Percentiles rank a stretch among this genome's conserved stretches.
phyloP scores from a whole-genome alignment of 2,888 invertebrate genomes.

The Chloroclystis v-ata region DNA sequence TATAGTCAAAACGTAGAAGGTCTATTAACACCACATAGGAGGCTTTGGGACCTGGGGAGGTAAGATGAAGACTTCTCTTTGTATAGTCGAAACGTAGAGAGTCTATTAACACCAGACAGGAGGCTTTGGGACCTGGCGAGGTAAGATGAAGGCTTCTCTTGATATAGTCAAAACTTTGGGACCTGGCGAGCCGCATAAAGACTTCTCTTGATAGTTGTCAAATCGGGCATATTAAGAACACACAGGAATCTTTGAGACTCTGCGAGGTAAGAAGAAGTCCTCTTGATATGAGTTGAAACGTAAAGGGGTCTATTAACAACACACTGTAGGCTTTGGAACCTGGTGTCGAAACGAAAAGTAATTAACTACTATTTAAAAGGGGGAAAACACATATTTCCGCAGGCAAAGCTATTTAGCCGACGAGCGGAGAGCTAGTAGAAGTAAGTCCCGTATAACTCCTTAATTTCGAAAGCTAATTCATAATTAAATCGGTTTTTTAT shows the following conservation, averaged over 20 bases:
- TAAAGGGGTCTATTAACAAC: conserved; percentile 16
- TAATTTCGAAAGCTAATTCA: no score
- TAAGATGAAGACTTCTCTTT: conserved; percentile 22
- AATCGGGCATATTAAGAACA: no score
- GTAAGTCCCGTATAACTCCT: no score
- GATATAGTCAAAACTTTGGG: conserved; percentile 31
- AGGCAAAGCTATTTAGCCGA: no score
- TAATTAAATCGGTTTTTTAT: no score
- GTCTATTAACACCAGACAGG: conserved; percentile 42
- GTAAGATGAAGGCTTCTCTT: conserved; percentile 32
- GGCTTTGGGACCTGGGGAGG: conserved; percentile 50
- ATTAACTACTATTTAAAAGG: no score
- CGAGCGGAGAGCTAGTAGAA: no score
- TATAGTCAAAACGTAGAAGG: not conserved
- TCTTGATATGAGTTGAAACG: not conserved
- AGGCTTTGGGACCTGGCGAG: conserved; percentile 53
- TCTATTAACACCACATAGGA: not conserved
- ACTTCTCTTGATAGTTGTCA: not conserved
- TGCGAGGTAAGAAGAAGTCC: conserved; percentile 46
- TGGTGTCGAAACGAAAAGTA: no score
- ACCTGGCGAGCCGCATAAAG: conserved; percentile 48
- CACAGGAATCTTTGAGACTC: conserved; percentile 35
- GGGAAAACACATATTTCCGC: no score
- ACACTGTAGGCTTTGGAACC: conserved; percentile 53
- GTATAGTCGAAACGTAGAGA: not conserved